Base-by-base conservation (phyloP, 2,888 invertebrate species). In the Carcina quercana region DNA sequence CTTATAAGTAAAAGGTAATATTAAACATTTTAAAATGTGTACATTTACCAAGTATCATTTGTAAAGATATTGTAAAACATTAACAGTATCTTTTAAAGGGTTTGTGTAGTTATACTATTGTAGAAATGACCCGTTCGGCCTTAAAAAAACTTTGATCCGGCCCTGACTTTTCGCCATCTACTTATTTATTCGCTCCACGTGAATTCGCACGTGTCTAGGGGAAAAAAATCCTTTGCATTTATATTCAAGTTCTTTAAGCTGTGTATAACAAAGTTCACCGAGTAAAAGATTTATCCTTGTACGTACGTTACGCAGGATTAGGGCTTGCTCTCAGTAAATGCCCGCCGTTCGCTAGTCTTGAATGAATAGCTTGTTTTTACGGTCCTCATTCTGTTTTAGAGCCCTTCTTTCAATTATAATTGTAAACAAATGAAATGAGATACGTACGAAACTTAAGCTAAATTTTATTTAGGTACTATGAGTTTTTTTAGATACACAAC, bases 301-400 rank as follows among this genome's bases (percentile, higher is more conserved):
- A 64, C 60, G n/a, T n/a, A n/a, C n/a, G n/a, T n/a, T n/a, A n/a
- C 59, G 50, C 49, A 34, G 56, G 67, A 62, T 68, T 63, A 63
- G 45, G 46, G 43, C 36, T 37, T 53, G 45, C 48, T 53, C 37
- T 45, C 49, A 44, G 44, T 59, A 63, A 65, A 57, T 50, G 40
- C 43, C 49, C 49, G 43, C 47, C 48, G 47, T 44, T 43, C 53
- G 48, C 50, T 41, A 41, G 36, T 43, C 51, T 36, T 42, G 57
- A 64, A 62, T 61, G 62, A 61, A 62, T 59, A 30, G 52, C 59
- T 62, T 51, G 55, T 65, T 63, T 62, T 68, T 62, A 64, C 59
- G 51, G 47, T 52, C 38, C 35, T 37, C 46, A 34, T 42, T n/a
- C n/a, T n/a, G n/a, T 53, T 56, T 57, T 47, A 46, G 35, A 51